Evolutionary conservation across 2,888 invertebrate genomes (phyloP).

Genomic region (Tenthredo distinguenda): DNA sequence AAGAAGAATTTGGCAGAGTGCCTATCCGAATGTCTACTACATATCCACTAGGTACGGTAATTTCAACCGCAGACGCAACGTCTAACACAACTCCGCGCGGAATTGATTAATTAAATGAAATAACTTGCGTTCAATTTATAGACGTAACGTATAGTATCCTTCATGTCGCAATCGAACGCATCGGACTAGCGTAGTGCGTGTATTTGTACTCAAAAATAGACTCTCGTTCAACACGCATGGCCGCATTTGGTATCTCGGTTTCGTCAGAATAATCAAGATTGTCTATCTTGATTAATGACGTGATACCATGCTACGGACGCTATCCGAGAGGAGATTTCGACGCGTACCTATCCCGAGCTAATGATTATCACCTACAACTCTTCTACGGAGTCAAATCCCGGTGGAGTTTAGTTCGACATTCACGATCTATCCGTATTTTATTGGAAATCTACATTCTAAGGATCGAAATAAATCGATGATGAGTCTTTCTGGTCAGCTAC

Average conservation of each 20-base stretch:
- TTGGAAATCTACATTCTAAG: neutral
- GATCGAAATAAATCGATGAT: neutral
- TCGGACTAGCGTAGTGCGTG: neutral
- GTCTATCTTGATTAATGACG: slow-evolving; percentile 48
- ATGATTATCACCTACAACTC: slow-evolving; percentile 16
- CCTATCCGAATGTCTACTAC: slow-evolving; percentile 31
- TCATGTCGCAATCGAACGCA: slow-evolving; percentile 12
- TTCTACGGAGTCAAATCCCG: neutral
- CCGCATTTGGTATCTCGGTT: slow-evolving; percentile 40
- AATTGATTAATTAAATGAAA: slow-evolving; percentile 14
- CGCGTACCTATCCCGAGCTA: neutral
- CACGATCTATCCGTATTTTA: neutral
- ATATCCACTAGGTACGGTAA: neutral
- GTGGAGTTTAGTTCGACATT: neutral
- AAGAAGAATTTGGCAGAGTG: slow-evolving; percentile 40
- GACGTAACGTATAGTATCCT: neutral
- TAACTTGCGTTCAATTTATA: neutral
- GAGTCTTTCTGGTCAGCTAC: neutral
- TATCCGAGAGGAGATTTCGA: neutral
- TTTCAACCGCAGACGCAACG: neutral
- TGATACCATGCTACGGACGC: slow-evolving; percentile 19
- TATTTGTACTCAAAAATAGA: slow-evolving; percentile 5
- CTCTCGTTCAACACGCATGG: slow-evolving; percentile 1
- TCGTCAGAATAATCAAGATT: slow-evolving; percentile 48
- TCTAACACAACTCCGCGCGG: neutral